These are phyloP conservation scores for Capreolus pygargus DNA, from an alignment of 2,113 vertebrate species.

Conservation along the genomic window DNA sequence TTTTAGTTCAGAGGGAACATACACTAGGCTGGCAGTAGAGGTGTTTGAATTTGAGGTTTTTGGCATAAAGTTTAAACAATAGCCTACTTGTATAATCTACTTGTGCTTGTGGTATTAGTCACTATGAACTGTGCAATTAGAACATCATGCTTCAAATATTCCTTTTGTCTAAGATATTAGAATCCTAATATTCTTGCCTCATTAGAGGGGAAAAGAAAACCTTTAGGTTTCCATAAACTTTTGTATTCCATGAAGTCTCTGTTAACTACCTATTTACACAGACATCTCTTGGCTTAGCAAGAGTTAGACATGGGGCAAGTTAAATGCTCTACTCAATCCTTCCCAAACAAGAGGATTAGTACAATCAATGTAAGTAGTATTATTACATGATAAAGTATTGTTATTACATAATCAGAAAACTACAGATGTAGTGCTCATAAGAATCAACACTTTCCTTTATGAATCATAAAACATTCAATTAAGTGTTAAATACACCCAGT, in stretches of 20 bases:
- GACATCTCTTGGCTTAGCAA: neutral
- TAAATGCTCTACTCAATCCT: neutral
- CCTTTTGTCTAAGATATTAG: neutral
- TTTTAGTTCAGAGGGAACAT: neutral
- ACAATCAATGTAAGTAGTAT: accelerated
- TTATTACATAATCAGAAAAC: neutral
- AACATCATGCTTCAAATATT: neutral
- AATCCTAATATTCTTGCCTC: neutral
- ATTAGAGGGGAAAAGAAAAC: neutral
- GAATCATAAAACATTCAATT: neutral
- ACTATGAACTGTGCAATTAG: neutral
- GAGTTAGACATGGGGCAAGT: no score
- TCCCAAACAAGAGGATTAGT: neutral
- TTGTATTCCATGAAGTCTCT: neutral
- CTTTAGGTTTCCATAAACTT: neutral
- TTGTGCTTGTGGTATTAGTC: neutral
- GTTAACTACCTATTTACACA: neutral
- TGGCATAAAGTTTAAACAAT: neutral
- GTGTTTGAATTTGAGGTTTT: neutral
- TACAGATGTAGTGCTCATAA: neutral
- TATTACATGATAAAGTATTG: neutral
- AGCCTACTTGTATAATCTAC: neutral
- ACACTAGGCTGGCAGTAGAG: neutral
- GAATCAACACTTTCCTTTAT: neutral
- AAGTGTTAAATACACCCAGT: neutral